Percentiles rank a stretch among this genome's conserved stretches.
Evolutionary conservation across 2,888 invertebrate genomes (phyloP).

Genomic region (Conus canariensis): DNA sequence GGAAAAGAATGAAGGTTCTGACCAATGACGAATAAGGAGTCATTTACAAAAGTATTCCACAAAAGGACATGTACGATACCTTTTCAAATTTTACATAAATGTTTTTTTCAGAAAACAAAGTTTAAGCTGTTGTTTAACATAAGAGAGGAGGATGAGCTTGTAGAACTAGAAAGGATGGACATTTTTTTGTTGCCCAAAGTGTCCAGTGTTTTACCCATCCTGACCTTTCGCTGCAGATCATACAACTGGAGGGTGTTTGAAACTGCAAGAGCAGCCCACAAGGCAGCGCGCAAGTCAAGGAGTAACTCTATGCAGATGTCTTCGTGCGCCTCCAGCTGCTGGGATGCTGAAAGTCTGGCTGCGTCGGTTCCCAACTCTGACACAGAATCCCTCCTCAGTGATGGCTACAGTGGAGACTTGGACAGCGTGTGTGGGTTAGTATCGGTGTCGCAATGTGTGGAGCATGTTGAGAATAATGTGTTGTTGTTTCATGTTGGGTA

Average conservation of each 20-base stretch:
- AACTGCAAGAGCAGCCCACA: slow-evolving; percentile 83
- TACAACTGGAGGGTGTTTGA: slow-evolving; percentile 94
- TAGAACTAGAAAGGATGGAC: too few species aligned
- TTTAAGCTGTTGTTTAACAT: too few species aligned
- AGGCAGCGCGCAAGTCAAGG: slow-evolving; percentile 35
- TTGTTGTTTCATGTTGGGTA: neutral
- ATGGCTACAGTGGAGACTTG: slow-evolving; percentile 71
- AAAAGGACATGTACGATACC: too few species aligned
- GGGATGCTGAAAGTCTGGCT: slow-evolving; percentile 38
- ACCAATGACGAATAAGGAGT: too few species aligned
- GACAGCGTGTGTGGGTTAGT: slow-evolving; percentile 66
- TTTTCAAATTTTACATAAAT: too few species aligned
- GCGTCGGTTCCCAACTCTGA: slow-evolving; percentile 72
- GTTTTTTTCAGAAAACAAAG: too few species aligned
- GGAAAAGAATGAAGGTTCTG: too few species aligned
- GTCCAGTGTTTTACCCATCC: too few species aligned
- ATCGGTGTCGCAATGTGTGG: too few species aligned
- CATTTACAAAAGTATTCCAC: too few species aligned
- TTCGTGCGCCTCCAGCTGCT: slow-evolving; percentile 49
- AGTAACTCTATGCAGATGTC: slow-evolving; percentile 40
- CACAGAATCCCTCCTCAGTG: slow-evolving; percentile 72
- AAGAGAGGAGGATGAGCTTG: too few species aligned
- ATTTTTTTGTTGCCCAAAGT: too few species aligned
- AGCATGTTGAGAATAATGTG: neutral
- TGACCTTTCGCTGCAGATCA: slow-evolving; percentile 81